Base-by-base conservation (phyloP, 2,113 vertebrate species). In the Orthochromis malagaraziensis region DNA sequence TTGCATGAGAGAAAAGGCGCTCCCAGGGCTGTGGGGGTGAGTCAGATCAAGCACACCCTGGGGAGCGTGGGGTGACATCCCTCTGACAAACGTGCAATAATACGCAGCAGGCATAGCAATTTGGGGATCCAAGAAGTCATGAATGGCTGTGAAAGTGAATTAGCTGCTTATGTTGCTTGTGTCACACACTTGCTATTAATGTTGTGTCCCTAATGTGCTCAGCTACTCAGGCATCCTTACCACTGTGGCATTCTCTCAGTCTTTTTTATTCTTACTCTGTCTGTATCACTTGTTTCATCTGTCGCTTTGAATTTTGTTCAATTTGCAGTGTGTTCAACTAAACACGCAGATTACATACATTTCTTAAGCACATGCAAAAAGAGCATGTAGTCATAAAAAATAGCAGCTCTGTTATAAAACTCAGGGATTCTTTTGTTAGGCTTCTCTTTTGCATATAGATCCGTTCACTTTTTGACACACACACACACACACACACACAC, bases 1-100 rank as follows among this genome's bases (percentile, higher is more conserved):
- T 84, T 87, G 86, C 84, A 85, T 89, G 83, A 93, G 88, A 88
- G 84, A 85, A 31, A 53, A 73, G 42, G 6, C 4, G 55, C 81
- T 90, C 17, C 42, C 31, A 13, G 81, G 84, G 55, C 88, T 93
- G 75, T 45, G 92, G 85, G 91, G 84, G 92, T 83, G 94, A 94
- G 86, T 94, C 91, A 90, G 92, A 95, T 95, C 91, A 94, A 94
- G 90, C 14, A 29, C 90, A 81, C 91, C 92, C 91, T 11, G 19
- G 88, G 92, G 89, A 89, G 86, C 29, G 5, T 81, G 85, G 81
- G 83, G n/a, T 87, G 85, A 90, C 93, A 88, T 92, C 90, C 84
- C 80, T 51, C 88, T 84, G 91, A 91, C 81, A 92, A 90, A 91
- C 87, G 83, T 58, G 88, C 42, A 89, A 84, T 91, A 94, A 91